Base-by-base conservation (phyloP, 1,140 invertebrate species). In the Watersipora subatra region DNA sequence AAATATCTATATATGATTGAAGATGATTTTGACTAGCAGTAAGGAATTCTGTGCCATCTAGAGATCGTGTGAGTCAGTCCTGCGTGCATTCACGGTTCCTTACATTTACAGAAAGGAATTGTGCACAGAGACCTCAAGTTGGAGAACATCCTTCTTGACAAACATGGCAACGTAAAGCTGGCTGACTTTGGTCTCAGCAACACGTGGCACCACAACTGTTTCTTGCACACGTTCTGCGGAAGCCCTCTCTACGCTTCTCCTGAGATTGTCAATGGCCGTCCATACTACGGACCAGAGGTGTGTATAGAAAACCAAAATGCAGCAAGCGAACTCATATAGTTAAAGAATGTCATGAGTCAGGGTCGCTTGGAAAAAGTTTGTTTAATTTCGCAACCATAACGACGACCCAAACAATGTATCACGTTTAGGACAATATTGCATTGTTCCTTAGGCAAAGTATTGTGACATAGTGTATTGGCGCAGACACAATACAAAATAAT, bases 111-210 rank as follows among this genome's bases (percentile, higher is more conserved):
- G 85, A 93, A 96, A 81, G 78, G 80, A 66, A 78, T 83, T 58
- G 82, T 82, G 19, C 96, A 99, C 82, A 85, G 96, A 72, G 96
- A 99, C 86, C 84, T 99, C 69, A 99, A 99, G 80, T 84, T 99
- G 70, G 96, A 99, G 82, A 99, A 99, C 83, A 97, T 99, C 72
- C 83, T 99, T 62, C 82, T 99, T 59, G 96, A 99, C 80, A 88
- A 92, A 75, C 86, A 91, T 70, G 91, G 91, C 65, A 96, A 93
- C 84, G 93, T 95, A 12, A 97, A 97, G 84, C 97, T 99, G 80
- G 96, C 94, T 17, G 96, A 99, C 83, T 99, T 99, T 83, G 96
- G 96, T 67, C 82, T 99, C 26, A 97, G 94, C 28, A 99, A 99
- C 81, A 93, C 96, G 65, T 99, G 92, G 80, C 90, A 92, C 72